Evolutionary conservation across 2,797 vertebrate genomes (phyloP), one percentile per base, ranked within the genome.

Genomic region (Lutra lutra): DNA sequence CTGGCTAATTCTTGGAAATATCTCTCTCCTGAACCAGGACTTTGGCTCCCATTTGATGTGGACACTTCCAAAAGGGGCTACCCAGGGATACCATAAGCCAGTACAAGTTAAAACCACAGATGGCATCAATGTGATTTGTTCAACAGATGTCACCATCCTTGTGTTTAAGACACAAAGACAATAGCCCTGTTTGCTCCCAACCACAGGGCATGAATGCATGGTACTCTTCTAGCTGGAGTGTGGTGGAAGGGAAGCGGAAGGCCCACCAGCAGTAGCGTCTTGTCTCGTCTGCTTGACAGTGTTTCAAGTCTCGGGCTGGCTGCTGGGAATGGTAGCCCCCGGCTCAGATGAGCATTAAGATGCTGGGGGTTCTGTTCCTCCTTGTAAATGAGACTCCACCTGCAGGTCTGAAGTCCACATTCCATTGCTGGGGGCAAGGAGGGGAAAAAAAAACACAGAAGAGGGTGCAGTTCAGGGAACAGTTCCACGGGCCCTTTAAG

Each of bases 161-260:
- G 56, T 20, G 11, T 68, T 68, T 13, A n/a, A 80, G 48, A 40
- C 56, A 40, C 27, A 6, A n/a, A 32, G 29, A 43, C 64, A 66
- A 40, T 10, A 70, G 35, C n/a, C 12, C 8, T 7, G 40, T 70
- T 84, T 27, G 29, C 8, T 60, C 27, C 43, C 83, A 56, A 12
- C 38, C 17, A 7, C 40, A 12, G 25, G 32, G 27, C 32, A 51
- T 0, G 0, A 0, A 3, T 21, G 35, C 60, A 51, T 1, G 0
- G 51, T 64, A 40, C 48, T 13, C 32, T 25, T 15, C 56, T 38
- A 15, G 40, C 9, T 8, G 0, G 38, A 4, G 23, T 9, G 27
- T 27, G 7, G 10, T 2, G 1, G n/a, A 1, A 73, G n/a, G 62
- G 18, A 27, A 46, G 27, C 4, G 14, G 43, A 87, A 25, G 21